Conservation (phyloP, 2,113 vertebrate species). For the Ia io region DNA sequence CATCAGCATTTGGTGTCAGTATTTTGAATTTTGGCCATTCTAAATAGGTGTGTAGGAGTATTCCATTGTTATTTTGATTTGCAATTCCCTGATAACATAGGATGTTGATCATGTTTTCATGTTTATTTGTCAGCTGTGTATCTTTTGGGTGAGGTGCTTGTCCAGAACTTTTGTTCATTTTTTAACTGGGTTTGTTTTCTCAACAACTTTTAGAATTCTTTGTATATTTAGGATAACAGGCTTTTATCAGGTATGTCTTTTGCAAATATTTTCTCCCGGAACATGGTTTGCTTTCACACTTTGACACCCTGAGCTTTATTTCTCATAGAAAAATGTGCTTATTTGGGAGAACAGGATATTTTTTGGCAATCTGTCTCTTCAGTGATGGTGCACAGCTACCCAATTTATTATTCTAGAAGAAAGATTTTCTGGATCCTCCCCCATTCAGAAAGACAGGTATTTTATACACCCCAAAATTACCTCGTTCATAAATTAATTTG, state of each 20-base stretch:
- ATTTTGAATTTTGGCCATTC: neutral
- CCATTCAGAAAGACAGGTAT: neutral
- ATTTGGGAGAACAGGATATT: neutral
- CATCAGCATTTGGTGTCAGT: neutral
- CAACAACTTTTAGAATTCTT: neutral
- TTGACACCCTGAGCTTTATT: neutral
- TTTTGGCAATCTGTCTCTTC: neutral
- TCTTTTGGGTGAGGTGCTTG: neutral
- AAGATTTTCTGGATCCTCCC: neutral
- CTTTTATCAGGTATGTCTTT: neutral
- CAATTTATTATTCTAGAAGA: neutral
- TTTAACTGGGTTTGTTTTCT: neutral
- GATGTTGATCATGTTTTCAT: neutral
- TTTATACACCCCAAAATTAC: neutral
- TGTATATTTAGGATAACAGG: neutral
- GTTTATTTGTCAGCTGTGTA: neutral
- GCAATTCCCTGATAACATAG: neutral
- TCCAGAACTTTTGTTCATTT: neutral
- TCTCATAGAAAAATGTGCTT: neutral
- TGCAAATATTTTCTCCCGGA: neutral
- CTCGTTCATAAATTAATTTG: neutral
- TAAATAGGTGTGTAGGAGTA: neutral
- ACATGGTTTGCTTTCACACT: neutral
- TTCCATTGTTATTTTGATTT: neutral
- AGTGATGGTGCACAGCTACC: neutral